A percentile compares a stretch with the other conserved stretches of the same genome.
Conservation (phyloP, 2,797 vertebrate genomes). For the Gallinago stenura region DNA sequence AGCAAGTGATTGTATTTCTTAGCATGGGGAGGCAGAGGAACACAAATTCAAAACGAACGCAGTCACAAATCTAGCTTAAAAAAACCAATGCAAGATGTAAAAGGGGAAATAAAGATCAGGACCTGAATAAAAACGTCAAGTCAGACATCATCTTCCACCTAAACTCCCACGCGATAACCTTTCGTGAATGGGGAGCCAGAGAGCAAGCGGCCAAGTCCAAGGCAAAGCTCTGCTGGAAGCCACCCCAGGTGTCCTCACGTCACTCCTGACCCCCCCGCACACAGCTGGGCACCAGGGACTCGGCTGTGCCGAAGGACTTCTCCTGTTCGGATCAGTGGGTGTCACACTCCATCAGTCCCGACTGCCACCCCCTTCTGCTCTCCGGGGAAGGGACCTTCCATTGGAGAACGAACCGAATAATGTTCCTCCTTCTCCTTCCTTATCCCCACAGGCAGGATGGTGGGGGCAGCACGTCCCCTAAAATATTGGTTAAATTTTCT, state of each 20-base stretch:
- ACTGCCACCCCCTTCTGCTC: not conserved
- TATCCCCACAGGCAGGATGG: too few relatives aligned
- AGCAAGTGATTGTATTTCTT: not conserved
- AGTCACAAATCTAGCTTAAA: not conserved
- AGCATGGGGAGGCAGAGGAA: not conserved
- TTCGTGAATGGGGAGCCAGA: not conserved
- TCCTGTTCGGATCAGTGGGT: not conserved
- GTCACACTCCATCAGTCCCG: not conserved
- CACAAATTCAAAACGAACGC: not conserved
- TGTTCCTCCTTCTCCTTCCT: not conserved
- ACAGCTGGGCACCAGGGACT: not conserved
- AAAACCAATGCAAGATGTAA: not conserved
- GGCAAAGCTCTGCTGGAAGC: not conserved
- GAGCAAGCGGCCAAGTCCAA: not conserved
- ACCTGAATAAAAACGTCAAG: not conserved
- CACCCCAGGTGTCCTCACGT: not conserved
- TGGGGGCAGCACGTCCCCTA: too few relatives aligned
- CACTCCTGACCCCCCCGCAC: not conserved
- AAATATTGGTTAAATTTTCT: not conserved
- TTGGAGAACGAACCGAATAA: not conserved
- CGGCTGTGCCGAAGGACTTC: not conserved
- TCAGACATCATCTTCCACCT: not conserved
- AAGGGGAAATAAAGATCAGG: not conserved
- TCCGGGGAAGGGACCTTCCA: not conserved
- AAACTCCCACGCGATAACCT: not conserved